A percentile compares a stretch with the other conserved stretches of the same genome.
phyloP scores from a whole-genome alignment of 2,888 invertebrate species.

The Chesias legatella region DNA sequence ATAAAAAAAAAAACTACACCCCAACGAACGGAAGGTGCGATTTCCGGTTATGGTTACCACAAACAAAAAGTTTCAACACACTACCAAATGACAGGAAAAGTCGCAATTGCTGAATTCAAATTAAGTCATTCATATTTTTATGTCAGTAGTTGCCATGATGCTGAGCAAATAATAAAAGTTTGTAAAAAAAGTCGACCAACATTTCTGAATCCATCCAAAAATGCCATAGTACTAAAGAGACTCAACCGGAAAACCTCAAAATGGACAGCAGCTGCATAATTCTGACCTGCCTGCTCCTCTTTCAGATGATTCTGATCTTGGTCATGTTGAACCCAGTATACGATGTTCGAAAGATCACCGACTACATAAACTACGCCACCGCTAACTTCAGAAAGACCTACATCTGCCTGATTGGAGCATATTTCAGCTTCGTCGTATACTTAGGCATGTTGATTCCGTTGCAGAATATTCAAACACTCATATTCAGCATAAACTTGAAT shows the following conservation, averaged over 20 bases:
- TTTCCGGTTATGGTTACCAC: conserved; percentile 1
- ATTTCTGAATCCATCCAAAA: conserved; percentile 17
- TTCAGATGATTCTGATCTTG: conserved; percentile 57
- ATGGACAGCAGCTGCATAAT: conserved; percentile 54
- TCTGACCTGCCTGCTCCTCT: conserved; percentile 46
- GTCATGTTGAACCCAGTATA: conserved; percentile 59
- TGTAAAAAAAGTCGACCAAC: background rate
- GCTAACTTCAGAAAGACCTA: conserved; percentile 37
- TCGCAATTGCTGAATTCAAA: conserved; percentile 37
- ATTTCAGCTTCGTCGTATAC: conserved; percentile 52
- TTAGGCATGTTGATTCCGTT: conserved; percentile 59
- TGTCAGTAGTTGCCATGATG: conserved; percentile 36
- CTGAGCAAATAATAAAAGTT: conserved; percentile 2
- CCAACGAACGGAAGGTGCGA: conserved; percentile 3
- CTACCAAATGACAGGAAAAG: conserved; percentile 26
- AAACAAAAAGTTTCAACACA: conserved; percentile 15
- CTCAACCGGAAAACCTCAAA: conserved; percentile 30
- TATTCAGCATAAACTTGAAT: conserved; percentile 34
- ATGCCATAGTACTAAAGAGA: conserved; percentile 37
- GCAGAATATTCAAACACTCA: conserved; percentile 45
- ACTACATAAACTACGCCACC: conserved; percentile 34
- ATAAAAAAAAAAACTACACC: no score
- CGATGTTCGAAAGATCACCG: conserved; percentile 49
- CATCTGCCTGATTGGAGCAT: conserved; percentile 31
- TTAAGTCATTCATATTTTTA: conserved; percentile 38